Percentiles rank a stretch among this genome's conserved stretches.
These are phyloP conservation scores for Colostygia pectinataria DNA, from an alignment of 2,888 invertebrate genomes.

Conservation along the genomic window DNA sequence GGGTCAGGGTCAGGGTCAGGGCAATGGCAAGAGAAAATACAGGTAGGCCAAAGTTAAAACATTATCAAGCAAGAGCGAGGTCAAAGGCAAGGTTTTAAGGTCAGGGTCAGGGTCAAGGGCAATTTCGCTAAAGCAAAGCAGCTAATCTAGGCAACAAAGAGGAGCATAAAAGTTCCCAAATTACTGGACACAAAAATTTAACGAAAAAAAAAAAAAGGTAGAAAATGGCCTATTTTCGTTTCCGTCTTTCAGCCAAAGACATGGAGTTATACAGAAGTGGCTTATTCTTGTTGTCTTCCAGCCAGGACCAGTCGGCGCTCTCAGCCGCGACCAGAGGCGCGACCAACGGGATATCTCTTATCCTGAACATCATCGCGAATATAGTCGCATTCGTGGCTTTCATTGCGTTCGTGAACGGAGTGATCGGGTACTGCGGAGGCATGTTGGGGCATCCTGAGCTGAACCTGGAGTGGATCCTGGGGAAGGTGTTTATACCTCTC, in stretches of 20 bases:
- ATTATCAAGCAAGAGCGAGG: neutral
- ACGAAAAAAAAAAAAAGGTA: no score
- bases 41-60: no score
- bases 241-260: no score
- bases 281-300: constrained; percentile 56
- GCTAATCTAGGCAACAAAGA: no score
- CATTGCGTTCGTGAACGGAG: constrained; percentile 91
- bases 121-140: no score
- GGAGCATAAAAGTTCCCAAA: no score
- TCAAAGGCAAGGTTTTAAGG: neutral
- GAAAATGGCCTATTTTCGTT: no score
- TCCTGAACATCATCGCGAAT: constrained; percentile 95
- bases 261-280: no score
- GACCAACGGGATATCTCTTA: constrained; percentile 88
- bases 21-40: no score
- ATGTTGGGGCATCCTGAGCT: constrained; percentile 87
- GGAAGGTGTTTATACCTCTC: constrained; percentile 95
- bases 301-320: constrained; percentile 91
- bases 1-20: no score
- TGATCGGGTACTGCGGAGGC: constrained; percentile 91
- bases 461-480: constrained; percentile 89
- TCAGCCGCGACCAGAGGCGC: constrained; percentile 97
- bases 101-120: neutral
- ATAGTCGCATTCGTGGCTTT: constrained; percentile 95
- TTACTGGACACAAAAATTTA: no score